Evolutionary conservation across 2,888 invertebrate genomes (phyloP).

Genomic region (Troides helena): DNA sequence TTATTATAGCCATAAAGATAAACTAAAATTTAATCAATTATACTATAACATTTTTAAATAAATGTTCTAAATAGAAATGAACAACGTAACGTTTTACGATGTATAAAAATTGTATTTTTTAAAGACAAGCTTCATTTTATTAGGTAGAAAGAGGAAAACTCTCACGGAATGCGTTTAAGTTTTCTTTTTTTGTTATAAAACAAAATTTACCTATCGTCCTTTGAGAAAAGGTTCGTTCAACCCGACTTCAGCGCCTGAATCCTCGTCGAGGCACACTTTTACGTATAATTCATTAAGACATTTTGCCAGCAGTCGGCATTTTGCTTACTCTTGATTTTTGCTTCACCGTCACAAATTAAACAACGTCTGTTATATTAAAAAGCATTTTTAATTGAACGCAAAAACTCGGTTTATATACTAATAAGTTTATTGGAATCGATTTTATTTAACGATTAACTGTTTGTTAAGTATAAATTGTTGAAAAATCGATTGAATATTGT

Average conservation of each 20-base stretch:
- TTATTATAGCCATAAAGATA: too few species aligned
- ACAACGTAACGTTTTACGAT: not conserved
- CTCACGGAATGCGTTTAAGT: constrained; percentile 7
- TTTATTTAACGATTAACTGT: too few species aligned
- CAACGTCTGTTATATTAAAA: not conserved
- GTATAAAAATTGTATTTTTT: not conserved
- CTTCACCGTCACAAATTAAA: not conserved
- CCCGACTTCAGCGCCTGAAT: constrained; percentile 17
- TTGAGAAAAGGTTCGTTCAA: constrained; percentile 26
- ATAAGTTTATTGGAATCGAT: too few species aligned
- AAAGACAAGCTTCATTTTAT: not conserved
- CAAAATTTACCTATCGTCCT: constrained; percentile 19
- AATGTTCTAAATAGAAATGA: too few species aligned
- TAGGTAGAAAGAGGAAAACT: not conserved
- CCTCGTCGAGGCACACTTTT: constrained; percentile 18
- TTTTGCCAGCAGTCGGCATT: constrained; percentile 23
- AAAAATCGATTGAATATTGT: too few species aligned
- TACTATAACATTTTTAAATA: too few species aligned
- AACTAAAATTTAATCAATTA: too few species aligned
- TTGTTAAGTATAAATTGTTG: too few species aligned
- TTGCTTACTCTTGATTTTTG: constrained; percentile 1
- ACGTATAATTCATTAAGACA: constrained; percentile 23
- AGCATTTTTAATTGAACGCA: not conserved
- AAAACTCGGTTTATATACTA: too few species aligned
- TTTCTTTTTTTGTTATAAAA: constrained; percentile 12